phyloP scores from a whole-genome alignment of 1,140 invertebrate species.

The Oryzaephilus surinamensis region DNA sequence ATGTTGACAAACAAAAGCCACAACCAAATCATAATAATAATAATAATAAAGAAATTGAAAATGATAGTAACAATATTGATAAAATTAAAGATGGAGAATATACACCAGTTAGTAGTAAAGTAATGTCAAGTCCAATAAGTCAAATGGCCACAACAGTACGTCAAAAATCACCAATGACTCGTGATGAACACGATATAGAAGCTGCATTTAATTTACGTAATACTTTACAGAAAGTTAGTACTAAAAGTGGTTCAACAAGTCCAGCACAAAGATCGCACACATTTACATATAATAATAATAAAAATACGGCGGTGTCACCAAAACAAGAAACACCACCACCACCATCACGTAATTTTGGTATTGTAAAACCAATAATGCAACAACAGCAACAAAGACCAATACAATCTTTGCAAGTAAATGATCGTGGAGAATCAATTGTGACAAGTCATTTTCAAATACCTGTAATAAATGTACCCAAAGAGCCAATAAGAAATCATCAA shows the following conservation, averaged over 20 bases:
- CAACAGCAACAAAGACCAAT: neutral
- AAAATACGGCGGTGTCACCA: neutral
- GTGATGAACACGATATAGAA: constrained; percentile 37
- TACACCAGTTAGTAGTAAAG: constrained; percentile 47
- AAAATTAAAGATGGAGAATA: too few relatives aligned
- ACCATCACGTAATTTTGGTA: constrained; percentile 9
- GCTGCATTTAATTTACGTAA: constrained; percentile 40
- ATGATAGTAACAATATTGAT: too few relatives aligned
- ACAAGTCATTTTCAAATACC: constrained; percentile 39
- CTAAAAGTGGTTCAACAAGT: constrained; percentile 9
- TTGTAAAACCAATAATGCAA: constrained; percentile 15
- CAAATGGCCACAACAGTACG: constrained; percentile 49
- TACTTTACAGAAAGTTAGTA: constrained; percentile 35
- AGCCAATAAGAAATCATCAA: constrained; percentile 15
- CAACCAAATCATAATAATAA: too few relatives aligned
- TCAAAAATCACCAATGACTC: constrained; percentile 38
- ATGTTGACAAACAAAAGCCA: too few relatives aligned
- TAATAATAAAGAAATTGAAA: too few relatives aligned
- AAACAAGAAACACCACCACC: neutral
- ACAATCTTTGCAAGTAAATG: constrained; percentile 28
- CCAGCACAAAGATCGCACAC: neutral
- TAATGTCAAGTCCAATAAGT: constrained; percentile 52
- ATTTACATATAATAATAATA: too few relatives aligned
- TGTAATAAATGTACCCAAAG: constrained; percentile 26
- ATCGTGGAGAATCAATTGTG: constrained; percentile 33